Evolutionary conservation across 2,113 vertebrate genomes (phyloP), one percentile per base, ranked within the genome.

Genomic region (Colaptes auratus): DNA sequence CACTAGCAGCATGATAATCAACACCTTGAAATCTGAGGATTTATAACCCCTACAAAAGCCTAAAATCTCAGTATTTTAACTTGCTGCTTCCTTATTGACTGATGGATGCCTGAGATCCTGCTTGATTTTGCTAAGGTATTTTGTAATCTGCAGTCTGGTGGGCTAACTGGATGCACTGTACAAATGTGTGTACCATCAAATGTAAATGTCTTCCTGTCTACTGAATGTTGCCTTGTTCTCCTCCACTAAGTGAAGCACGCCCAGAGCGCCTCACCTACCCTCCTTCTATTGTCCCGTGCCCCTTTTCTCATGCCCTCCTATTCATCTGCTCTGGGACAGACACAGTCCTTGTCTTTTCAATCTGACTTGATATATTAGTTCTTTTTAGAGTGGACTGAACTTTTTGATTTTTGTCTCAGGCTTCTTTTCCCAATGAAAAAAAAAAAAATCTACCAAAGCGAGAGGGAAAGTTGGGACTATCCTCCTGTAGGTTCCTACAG

Each of bases 291-390:
- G 89, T 93, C 59, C 74, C 0, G 0, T 0, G 12, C n/a, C 59
- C 77, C 66, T 83, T 83, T 95, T 95, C 90, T 94, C 86, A 91
- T 93, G 91, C 59, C 74, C 59, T 76, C 24, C 85, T 63, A 93
- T 28, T 89, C 78, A 93, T 42, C 46, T 92, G 24, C 67, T 87
- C 78, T 20, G 64, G 52, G 67, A 80, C 64, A 82, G 15, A 82
- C 64, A 82, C 78, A 87, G 25, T 70, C n/a, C 55, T 82, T 79
- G 81, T 65, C 83, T 90, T 94, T 80, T 89, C 87, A 91, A 66
- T 19, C 52, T 0, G 1, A 52, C 80, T 67, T 94, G 86, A 92
- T 66, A 66, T 46, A 90, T 87, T 80, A 44, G 35, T 1, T 79
- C 84, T 71, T 61, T 83, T 88, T 44, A 79, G 67, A 92, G 82